Conservation (phyloP, 2,888 invertebrate species). For the Aphodius granarius region DNA sequence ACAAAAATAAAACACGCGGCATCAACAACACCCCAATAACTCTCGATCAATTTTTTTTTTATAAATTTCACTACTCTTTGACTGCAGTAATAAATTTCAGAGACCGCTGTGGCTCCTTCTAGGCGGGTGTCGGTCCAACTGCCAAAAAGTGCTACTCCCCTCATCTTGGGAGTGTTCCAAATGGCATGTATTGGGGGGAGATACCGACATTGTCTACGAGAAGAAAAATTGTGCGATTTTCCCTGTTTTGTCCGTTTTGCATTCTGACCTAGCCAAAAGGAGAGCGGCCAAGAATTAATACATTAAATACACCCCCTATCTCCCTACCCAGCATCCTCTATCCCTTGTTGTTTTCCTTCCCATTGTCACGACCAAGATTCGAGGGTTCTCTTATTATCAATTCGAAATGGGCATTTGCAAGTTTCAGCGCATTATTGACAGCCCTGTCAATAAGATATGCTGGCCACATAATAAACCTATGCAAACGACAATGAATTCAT, state of each 20-base stretch:
- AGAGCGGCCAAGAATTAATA: slow-evolving; percentile 12
- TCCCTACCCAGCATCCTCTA: neutral
- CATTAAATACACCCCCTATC: neutral
- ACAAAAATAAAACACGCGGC: neutral
- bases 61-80: slow-evolving; percentile 26
- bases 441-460: neutral
- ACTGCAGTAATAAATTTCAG: slow-evolving; percentile 37
- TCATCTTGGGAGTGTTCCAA: slow-evolving; percentile 32
- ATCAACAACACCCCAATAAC: slow-evolving; percentile 9
- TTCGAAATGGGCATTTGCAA: neutral
- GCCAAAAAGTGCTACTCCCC: slow-evolving; percentile 26
- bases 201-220: slow-evolving; percentile 17
- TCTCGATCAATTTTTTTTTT: neutral
- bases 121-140: slow-evolving; percentile 26
- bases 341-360: neutral
- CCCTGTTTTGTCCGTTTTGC: slow-evolving; percentile 1
- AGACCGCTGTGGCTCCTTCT: slow-evolving; percentile 16
- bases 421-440: neutral
- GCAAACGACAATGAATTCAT: neutral
- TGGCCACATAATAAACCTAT: neutral
- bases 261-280: slow-evolving; percentile 1
- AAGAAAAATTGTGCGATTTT: slow-evolving; percentile 1
- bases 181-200: slow-evolving; percentile 20
- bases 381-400: neutral
- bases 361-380: neutral